phyloP scores from a whole-genome alignment of 1,140 invertebrate genomes.

The Drosophila equinoxialis region DNA sequence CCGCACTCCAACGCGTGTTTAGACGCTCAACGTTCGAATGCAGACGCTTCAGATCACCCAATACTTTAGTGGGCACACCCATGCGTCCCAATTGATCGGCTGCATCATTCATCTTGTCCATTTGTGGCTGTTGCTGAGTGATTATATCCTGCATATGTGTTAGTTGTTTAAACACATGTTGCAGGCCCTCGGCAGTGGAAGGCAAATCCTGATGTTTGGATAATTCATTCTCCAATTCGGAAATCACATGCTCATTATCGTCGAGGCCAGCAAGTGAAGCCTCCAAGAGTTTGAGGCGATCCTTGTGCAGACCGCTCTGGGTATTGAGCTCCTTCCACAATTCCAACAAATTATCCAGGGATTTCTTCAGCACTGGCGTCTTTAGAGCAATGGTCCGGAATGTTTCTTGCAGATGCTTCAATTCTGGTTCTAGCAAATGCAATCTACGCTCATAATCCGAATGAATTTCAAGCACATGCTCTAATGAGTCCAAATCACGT shows the following conservation, averaged over 20 bases:
- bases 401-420: conserved; percentile 92
- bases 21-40: conserved; percentile 96
- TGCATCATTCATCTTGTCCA: conserved; percentile 96
- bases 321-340: conserved; percentile 91
- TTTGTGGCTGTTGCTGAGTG: conserved; percentile 91
- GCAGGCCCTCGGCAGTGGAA: conserved; percentile 90
- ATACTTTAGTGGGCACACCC: conserved; percentile 86
- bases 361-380: conserved; percentile 95
- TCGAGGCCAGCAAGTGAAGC: conserved; percentile 94
- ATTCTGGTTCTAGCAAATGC: conserved; percentile 89
- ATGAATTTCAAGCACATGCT: conserved; percentile 94
- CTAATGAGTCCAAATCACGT: conserved; percentile 92
- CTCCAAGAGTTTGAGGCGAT: conserved; percentile 93
- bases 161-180: conserved; percentile 85
- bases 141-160: conserved; percentile 90
- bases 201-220: conserved; percentile 92
- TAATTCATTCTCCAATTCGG: conserved; percentile 95
- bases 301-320: conserved; percentile 80
- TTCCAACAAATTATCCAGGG: conserved; percentile 92
- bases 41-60: conserved; percentile 94
- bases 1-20: conserved; percentile 94
- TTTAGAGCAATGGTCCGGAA: conserved; percentile 92
- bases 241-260: conserved; percentile 93
- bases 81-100: conserved; percentile 92
- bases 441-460: conserved; percentile 92